These are phyloP conservation scores for Papilio polytes DNA, from an alignment of 1,140 invertebrate species.

Conservation along the genomic window DNA sequence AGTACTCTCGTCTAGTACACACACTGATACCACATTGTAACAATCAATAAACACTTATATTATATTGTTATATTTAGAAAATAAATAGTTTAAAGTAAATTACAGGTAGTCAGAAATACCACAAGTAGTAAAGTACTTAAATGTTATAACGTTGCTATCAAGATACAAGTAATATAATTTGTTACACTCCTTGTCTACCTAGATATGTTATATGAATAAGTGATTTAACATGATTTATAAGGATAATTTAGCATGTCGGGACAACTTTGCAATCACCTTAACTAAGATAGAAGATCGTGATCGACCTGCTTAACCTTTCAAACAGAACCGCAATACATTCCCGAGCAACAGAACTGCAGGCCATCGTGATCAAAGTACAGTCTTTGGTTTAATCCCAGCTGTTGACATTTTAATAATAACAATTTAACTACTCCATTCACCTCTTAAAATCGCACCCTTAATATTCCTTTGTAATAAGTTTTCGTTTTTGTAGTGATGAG, in stretches of 20 bases:
- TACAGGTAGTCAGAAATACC: no score
- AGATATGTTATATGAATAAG: background rate
- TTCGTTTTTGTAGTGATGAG: background rate
- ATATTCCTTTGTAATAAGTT: background rate
- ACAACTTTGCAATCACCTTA: background rate
- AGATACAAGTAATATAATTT: no score
- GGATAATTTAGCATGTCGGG: background rate
- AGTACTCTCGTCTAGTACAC: background rate
- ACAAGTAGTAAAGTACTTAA: no score
- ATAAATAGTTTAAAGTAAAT: background rate
- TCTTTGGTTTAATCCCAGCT: background rate
- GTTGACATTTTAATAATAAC: background rate
- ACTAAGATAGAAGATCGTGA: background rate
- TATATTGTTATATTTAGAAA: background rate
- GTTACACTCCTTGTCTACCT: background rate
- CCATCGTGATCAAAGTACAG: background rate
- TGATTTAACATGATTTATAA: background rate
- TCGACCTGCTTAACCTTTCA: background rate
- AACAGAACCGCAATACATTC: background rate
- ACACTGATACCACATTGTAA: background rate
- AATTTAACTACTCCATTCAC: background rate
- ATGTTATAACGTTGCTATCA: no score
- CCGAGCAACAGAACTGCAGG: background rate
- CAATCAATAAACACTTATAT: background rate
- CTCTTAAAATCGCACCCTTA: background rate